phyloP scores from a whole-genome alignment of 92 coral and sea anemone species.

The Meandrina meandrites region DNA sequence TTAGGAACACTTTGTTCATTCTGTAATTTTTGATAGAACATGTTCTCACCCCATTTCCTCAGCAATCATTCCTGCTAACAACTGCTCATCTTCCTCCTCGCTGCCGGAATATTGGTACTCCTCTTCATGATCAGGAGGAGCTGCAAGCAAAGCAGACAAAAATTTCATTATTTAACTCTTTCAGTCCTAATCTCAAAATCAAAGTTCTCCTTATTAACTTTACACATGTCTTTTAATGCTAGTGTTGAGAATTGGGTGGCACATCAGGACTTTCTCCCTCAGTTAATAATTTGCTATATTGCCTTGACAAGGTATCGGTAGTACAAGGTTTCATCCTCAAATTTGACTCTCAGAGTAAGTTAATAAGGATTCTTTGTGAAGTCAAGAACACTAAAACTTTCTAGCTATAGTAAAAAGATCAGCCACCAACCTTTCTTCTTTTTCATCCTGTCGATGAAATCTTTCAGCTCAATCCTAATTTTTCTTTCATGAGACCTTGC shows the following conservation, averaged over 20 bases:
- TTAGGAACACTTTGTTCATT: background rate
- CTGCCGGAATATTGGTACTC: slow-evolving; percentile 97
- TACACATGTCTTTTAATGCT: background rate
- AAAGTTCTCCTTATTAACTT: background rate
- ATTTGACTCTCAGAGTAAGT: background rate
- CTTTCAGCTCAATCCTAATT: slow-evolving; percentile 95
- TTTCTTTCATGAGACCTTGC: slow-evolving; percentile 92
- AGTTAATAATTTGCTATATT: too few relatives aligned
- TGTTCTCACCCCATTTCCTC: slow-evolving; percentile 97
- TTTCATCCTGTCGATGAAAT: slow-evolving; percentile 96
- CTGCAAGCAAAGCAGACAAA: slow-evolving; percentile 23
- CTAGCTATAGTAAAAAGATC: too few relatives aligned
- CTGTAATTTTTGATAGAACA: background rate
- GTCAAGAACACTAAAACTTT: too few relatives aligned
- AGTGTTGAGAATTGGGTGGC: background rate
- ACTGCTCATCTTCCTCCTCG: slow-evolving; percentile 97
- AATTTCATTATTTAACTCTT: background rate
- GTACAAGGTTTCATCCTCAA: background rate
- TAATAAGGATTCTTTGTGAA: background rate
- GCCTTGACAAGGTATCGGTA: too few relatives aligned
- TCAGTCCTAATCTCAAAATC: background rate
- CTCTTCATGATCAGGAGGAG: slow-evolving; percentile 82
- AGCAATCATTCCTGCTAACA: slow-evolving; percentile 94
- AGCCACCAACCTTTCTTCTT: slow-evolving; percentile 88
- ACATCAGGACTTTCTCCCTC: background rate